phyloP scores from a whole-genome alignment of 2,888 invertebrate species.

The Willowsia nigromaculata region DNA sequence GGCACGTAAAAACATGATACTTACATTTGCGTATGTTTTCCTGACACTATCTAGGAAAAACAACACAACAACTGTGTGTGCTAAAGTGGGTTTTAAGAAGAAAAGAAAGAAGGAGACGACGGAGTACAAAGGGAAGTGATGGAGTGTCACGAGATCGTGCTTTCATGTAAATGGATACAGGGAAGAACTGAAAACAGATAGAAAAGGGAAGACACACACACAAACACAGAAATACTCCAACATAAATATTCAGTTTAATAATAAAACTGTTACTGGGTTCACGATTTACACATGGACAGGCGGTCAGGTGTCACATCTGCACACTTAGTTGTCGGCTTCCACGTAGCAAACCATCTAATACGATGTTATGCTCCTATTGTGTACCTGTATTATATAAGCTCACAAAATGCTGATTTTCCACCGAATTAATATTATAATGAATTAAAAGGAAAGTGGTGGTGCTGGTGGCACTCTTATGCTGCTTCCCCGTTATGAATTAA shows the following conservation, averaged over 20 bases:
- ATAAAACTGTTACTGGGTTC: slow-evolving; percentile 33
- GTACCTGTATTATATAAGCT: neutral
- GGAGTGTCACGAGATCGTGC: slow-evolving; percentile 57
- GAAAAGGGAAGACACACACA: neutral
- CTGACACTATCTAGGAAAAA: neutral
- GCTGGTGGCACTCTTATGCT: neutral
- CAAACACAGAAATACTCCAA: neutral
- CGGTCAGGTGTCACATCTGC: slow-evolving; percentile 54
- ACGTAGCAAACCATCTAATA: neutral
- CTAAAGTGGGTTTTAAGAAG: neutral
- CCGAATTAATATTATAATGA: slow-evolving; percentile 40
- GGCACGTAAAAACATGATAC: neutral
- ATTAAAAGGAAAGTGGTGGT: slow-evolving; percentile 37
- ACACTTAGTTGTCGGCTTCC: slow-evolving; percentile 17
- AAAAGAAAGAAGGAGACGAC: neutral
- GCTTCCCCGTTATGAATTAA: slow-evolving; percentile 38
- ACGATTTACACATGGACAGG: slow-evolving; percentile 34
- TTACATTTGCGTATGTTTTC: neutral
- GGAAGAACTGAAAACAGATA: neutral
- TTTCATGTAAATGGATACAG: slow-evolving; percentile 15
- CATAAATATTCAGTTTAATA: slow-evolving; percentile 33
- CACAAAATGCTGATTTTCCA: slow-evolving; percentile 33
- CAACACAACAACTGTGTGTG: neutral
- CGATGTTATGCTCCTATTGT: neutral
- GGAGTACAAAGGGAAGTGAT: slow-evolving; percentile 16